Conservation (phyloP, 2,113 vertebrate genomes). For the Megaleporinus macrocephalus region DNA sequence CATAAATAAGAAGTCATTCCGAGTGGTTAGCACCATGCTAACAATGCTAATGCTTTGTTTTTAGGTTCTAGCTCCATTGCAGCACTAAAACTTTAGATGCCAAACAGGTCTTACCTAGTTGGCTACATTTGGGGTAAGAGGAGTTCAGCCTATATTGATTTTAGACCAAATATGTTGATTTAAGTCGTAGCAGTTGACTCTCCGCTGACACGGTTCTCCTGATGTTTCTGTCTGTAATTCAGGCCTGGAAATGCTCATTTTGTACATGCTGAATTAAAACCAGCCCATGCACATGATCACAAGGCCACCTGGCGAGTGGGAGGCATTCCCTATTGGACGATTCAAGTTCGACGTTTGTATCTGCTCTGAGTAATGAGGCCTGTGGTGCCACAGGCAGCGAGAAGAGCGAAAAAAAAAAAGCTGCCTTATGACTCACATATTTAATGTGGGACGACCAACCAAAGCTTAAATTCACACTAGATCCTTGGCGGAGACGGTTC, state of each 20-base stretch:
- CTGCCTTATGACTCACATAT: not conserved
- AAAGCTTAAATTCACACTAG: not conserved
- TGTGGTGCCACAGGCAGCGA: not conserved
- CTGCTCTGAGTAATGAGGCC: not conserved
- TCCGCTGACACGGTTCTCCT: not conserved
- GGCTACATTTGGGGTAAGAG: too few relatives aligned
- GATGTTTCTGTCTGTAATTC: not conserved
- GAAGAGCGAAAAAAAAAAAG: not conserved
- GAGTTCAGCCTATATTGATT: too few relatives aligned
- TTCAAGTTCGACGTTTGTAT: slow-evolving; percentile 32
- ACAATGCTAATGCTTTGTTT: too few relatives aligned
- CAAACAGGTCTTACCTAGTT: too few relatives aligned
- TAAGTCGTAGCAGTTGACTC: too few relatives aligned
- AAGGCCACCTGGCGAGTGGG: slow-evolving; percentile 41
- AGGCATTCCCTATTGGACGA: slow-evolving; percentile 43
- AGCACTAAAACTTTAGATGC: too few relatives aligned
- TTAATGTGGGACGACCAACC: not conserved
- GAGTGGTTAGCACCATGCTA: too few relatives aligned
- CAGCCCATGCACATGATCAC: not conserved
- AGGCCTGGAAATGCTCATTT: not conserved
- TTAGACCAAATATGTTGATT: too few relatives aligned
- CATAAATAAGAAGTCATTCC: too few relatives aligned
- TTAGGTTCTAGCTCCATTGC: too few relatives aligned
- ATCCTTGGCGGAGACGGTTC: not conserved
- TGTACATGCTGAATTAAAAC: not conserved